Conservation (phyloP, 2,888 invertebrate species). For the Nomada goodeniana region DNA sequence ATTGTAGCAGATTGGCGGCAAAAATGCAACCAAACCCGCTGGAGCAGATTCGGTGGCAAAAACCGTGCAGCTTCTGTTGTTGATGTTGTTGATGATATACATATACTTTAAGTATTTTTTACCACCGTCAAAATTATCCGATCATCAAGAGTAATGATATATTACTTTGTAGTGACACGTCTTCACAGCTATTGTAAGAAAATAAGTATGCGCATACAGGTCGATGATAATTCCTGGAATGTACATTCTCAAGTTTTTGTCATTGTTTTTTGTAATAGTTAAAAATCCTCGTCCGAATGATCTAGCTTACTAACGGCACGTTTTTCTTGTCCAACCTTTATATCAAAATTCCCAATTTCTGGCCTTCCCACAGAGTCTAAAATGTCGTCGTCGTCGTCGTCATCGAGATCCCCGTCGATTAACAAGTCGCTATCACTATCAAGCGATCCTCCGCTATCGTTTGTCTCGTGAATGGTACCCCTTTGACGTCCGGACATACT, state of each 20-base stretch:
- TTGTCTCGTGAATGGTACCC: slow-evolving; percentile 78
- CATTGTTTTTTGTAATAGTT: slow-evolving; percentile 53
- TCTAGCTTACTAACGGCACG: slow-evolving; percentile 80
- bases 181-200: slow-evolving; percentile 46
- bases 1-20: no score
- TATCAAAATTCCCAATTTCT: slow-evolving; percentile 75
- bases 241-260: slow-evolving; percentile 42
- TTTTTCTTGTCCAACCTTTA: slow-evolving; percentile 78
- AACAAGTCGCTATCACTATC: slow-evolving; percentile 85
- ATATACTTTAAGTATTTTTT: slow-evolving; percentile 27
- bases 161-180: slow-evolving; percentile 33
- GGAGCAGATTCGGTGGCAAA: no score
- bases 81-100: no score
- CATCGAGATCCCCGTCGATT: slow-evolving; percentile 87
- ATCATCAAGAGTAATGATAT: slow-evolving; percentile 14
- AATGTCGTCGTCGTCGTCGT: slow-evolving; percentile 87
- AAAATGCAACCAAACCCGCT: no score
- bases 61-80: no score
- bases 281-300: slow-evolving; percentile 82
- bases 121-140: slow-evolving; percentile 13
- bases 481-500: slow-evolving; percentile 85
- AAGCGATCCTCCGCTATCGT: slow-evolving; percentile 79
- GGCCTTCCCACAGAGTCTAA: slow-evolving; percentile 75
- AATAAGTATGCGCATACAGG: slow-evolving; percentile 30
- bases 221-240: slow-evolving; percentile 48